phyloP scores from a whole-genome alignment of 2,113 vertebrate genomes.

The Odocoileus virginianus region DNA sequence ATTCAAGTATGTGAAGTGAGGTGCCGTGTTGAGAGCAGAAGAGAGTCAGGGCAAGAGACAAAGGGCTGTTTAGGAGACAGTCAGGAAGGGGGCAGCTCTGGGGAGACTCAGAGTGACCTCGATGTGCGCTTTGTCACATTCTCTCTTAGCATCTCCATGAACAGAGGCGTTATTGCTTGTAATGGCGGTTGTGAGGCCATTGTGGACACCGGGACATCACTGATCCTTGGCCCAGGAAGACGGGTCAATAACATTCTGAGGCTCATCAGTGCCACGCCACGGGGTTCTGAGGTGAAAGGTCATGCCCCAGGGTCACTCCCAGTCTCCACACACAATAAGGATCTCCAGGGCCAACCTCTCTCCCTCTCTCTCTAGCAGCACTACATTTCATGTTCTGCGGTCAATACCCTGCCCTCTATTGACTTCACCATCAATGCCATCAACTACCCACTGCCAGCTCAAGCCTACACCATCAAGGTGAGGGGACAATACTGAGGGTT shows the following conservation, averaged over 20 bases:
- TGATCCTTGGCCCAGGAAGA: neutral
- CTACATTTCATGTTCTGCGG: accelerated
- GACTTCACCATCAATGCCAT: neutral
- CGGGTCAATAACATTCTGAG: neutral
- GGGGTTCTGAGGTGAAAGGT: neutral
- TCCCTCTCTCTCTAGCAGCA: neutral
- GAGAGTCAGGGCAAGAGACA: neutral
- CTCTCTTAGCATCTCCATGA: neutral
- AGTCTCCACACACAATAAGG: neutral
- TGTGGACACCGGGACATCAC: neutral
- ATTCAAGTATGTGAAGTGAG: neutral
- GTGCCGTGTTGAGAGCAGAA: accelerated
- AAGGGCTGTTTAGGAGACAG: neutral
- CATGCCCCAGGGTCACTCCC: neutral
- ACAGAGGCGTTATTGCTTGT: neutral
- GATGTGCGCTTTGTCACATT: neutral
- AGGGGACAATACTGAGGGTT: neutral
- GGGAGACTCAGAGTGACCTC: neutral
- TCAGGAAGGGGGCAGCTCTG: neutral
- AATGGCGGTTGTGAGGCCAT: accelerated
- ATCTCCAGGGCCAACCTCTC: neutral
- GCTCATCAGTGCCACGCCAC: accelerated
- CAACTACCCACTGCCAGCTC: neutral
- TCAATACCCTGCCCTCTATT: neutral
- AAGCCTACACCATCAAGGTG: neutral